These are phyloP conservation scores for Nothoprocta perdicaria DNA, from an alignment of 2,113 vertebrate genomes.

Conservation along the genomic window DNA sequence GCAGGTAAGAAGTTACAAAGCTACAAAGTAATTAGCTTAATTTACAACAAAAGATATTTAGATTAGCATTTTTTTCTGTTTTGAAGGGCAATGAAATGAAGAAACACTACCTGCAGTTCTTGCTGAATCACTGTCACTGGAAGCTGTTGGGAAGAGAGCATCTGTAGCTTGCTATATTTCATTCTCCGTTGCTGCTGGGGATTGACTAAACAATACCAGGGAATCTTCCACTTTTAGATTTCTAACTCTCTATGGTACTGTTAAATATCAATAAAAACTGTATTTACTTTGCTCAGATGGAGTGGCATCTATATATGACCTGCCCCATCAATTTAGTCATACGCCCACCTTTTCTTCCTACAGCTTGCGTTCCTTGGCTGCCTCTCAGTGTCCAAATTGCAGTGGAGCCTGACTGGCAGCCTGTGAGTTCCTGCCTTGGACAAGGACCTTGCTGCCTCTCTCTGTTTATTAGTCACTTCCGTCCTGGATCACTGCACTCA, in stretches of 20 bases:
- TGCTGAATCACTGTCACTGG: not conserved
- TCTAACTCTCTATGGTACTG: not conserved
- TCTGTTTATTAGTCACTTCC: not conserved
- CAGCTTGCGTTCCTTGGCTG: not conserved
- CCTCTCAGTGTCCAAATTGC: not conserved
- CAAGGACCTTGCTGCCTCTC: not conserved
- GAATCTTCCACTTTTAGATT: slow-evolving; percentile 17
- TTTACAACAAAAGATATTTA: not conserved
- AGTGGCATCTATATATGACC: not conserved
- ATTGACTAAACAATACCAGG: not conserved
- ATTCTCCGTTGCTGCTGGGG: not conserved
- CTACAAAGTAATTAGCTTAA: not conserved
- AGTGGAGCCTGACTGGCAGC: not conserved
- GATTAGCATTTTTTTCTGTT: not conserved
- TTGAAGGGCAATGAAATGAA: not conserved
- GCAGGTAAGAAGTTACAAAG: not conserved
- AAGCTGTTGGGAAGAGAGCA: not conserved
- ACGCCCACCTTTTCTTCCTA: not conserved
- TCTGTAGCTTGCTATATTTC: not conserved
- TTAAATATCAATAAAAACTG: slow-evolving; percentile 10
- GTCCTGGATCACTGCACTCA: not conserved
- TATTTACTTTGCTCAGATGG: not conserved
- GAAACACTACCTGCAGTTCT: not conserved
- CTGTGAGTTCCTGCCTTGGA: not conserved
- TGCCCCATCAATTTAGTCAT: not conserved